Evolutionary conservation across 2,888 invertebrate genomes (phyloP).

Genomic region (Halictus ligatus): DNA sequence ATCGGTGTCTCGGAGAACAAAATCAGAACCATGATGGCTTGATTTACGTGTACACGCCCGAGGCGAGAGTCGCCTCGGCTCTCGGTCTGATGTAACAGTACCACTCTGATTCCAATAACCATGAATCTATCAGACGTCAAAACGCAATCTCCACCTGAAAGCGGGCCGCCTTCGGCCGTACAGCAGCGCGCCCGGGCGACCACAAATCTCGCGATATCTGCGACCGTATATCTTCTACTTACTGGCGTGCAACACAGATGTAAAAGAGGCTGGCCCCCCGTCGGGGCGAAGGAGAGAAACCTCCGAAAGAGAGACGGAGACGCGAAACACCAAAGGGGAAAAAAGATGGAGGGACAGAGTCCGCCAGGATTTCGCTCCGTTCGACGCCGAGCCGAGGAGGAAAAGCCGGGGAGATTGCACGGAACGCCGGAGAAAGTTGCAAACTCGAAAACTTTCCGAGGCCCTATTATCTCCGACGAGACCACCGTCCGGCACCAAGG

Average conservation of each 20-base stretch:
- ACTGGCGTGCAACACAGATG: conserved; percentile 69
- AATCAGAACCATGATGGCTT: conserved; percentile 35
- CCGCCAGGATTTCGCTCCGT: conserved; percentile 67
- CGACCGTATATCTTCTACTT: conserved; percentile 74
- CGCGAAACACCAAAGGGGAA: conserved; percentile 24
- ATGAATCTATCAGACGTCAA: conserved; percentile 92
- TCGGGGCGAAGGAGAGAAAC: conserved; percentile 31
- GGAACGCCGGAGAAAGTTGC: conserved; percentile 74
- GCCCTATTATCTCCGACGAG: conserved; percentile 77
- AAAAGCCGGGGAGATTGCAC: conserved; percentile 73
- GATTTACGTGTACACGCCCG: conserved; percentile 68
- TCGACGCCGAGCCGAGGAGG: conserved; percentile 47
- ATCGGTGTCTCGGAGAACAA: conserved; percentile 35
- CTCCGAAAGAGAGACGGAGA: not conserved
- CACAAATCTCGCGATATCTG: conserved; percentile 80
- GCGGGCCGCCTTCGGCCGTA: conserved; percentile 82
- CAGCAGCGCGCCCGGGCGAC: conserved; percentile 60
- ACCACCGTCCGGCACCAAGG: conserved; percentile 76
- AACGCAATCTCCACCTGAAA: conserved; percentile 88
- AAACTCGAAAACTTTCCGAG: conserved; percentile 79
- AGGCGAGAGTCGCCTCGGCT: conserved; percentile 49
- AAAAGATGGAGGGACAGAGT: conserved; percentile 44
- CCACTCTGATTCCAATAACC: conserved; percentile 89
- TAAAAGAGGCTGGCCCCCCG: conserved; percentile 64
- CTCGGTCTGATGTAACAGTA: conserved; percentile 66